Conservation (phyloP, 2,113 vertebrate species). For the Psammodynastes pulverulentus region DNA sequence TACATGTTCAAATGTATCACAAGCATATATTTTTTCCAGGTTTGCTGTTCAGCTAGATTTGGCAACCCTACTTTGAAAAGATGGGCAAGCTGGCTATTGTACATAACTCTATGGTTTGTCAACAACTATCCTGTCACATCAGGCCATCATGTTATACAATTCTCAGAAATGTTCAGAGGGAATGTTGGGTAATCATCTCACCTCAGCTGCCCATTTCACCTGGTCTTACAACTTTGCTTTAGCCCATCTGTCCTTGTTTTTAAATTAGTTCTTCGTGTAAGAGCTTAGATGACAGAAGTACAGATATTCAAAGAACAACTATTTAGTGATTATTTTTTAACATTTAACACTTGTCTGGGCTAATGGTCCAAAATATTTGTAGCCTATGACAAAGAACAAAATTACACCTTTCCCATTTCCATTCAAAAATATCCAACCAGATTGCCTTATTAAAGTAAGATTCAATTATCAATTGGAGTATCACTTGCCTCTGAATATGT, state of each 20-base stretch:
- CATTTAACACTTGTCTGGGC: neutral
- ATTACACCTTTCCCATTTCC: neutral
- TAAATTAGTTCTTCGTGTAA: neutral
- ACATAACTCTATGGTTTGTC: neutral
- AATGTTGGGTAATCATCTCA: neutral
- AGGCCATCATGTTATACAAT: neutral
- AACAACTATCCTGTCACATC: neutral
- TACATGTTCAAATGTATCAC: neutral
- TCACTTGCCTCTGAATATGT: neutral
- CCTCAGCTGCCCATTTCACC: neutral
- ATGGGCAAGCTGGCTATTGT: neutral
- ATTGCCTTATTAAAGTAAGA: neutral
- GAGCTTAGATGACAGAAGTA: neutral
- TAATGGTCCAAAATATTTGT: neutral
- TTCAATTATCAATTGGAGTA: neutral
- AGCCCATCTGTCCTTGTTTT: neutral
- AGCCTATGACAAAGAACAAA: neutral
- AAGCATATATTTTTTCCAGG: neutral
- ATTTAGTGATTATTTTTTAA: neutral
- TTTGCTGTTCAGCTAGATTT: neutral
- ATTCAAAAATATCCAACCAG: neutral
- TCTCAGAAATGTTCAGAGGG: neutral
- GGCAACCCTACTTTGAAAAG: neutral
- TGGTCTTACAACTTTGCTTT: neutral
- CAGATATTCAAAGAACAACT: neutral